phyloP scores from a whole-genome alignment of 2,797 vertebrate species.

The Saguinus oedipus region DNA sequence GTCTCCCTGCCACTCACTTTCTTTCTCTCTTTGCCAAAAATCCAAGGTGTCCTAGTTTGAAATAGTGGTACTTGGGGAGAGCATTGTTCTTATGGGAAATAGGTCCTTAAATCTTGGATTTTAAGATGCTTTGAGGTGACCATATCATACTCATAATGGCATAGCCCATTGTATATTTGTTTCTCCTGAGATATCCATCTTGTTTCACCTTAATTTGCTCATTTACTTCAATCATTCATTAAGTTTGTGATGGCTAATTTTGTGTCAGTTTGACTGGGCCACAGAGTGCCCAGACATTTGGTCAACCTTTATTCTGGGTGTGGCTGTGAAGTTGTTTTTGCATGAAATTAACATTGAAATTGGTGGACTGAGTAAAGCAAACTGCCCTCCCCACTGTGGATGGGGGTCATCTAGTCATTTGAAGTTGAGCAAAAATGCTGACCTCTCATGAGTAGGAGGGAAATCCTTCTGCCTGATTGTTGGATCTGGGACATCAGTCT shows the following conservation, averaged over 20 bases:
- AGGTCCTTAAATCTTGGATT: background rate
- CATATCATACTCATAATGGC: background rate
- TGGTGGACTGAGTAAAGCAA: background rate
- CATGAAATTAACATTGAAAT: background rate
- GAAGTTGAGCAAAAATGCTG: background rate
- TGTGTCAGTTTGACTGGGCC: background rate
- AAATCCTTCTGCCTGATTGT: background rate
- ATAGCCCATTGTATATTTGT: background rate
- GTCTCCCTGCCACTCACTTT: background rate
- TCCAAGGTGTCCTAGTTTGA: background rate
- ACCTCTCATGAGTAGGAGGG: too few relatives aligned
- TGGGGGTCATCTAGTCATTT: background rate
- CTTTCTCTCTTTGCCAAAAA: background rate
- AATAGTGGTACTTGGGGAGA: background rate
- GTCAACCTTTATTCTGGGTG: background rate
- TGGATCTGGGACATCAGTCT: background rate
- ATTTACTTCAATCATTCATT: background rate
- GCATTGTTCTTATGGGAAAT: background rate
- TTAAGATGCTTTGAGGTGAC: background rate
- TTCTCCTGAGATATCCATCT: background rate
- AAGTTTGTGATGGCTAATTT: background rate
- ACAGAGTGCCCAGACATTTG: background rate
- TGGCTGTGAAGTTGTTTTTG: background rate
- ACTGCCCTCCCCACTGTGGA: background rate
- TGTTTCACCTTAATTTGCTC: background rate